Base-by-base conservation (phyloP, 2,113 vertebrate genomes). In the Oncorhynchus tshawytscha region DNA sequence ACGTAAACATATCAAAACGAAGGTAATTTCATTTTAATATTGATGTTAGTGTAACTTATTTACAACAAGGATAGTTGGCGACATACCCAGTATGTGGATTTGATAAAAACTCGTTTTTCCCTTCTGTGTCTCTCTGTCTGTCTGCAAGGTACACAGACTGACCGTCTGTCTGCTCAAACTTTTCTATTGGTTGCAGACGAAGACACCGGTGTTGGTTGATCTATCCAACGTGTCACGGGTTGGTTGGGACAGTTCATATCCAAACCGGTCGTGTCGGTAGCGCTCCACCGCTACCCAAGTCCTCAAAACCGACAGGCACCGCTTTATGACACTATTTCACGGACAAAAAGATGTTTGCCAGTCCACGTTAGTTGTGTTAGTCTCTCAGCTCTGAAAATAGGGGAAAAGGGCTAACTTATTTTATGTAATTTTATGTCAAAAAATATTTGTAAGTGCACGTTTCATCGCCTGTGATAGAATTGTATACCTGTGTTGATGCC, bases 21-120 rank as follows among this genome's bases (percentile, higher is more conserved):
- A 75, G 66, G 57, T 70, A 70, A 57, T 59, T 29, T 62, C 3
- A 6, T 29, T 39, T 48, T 54, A 72, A 8, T 73, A 34, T 68
- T 74, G 8, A 68, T 66, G 62, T 65, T 48, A 6, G 62, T 45
- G 72, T 62, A 66, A 66, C 39, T 49, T 70, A 22, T n/a, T n/a
- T 22, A 70, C 18, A 12, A 24, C 8, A 48, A 70, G n/a, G n/a
- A 22, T n/a, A 48, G 34, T 68, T 70, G 49, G n/a, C 2, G 18
- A 70, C 9, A 8, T 22, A 24, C 11, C n/a, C 8, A n/a, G 67
- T 69, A 20, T 18, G 16, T 70, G 68, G 45, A 70, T 12, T 48
- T 45, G 22, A 70, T 70, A 34, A 49, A 70, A 49, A 27, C 27
- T 27, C 27, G 3, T 3, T 16, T 51, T 16, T 16, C 59, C n/a